phyloP scores from a whole-genome alignment of 2,888 invertebrate species.

The Drosophila fulvimacula region DNA sequence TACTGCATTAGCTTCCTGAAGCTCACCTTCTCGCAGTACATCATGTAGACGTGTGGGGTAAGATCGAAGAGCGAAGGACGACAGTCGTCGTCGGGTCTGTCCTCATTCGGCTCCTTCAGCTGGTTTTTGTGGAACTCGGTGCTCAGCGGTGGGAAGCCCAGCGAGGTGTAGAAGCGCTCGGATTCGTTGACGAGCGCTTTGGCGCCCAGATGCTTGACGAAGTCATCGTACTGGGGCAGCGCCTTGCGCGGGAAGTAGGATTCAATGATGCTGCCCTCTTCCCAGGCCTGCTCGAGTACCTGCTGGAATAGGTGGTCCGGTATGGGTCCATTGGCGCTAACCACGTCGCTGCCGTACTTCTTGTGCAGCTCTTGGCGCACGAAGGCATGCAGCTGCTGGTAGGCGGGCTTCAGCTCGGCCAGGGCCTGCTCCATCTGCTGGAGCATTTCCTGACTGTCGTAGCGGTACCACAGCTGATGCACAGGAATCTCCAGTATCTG shows the following conservation, averaged over 20 bases:
- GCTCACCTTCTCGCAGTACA: slow-evolving; percentile 83
- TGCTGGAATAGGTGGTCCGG: slow-evolving; percentile 90
- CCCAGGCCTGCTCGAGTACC: slow-evolving; percentile 83
- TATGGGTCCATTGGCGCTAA: slow-evolving; percentile 89
- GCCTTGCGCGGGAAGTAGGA: slow-evolving; percentile 74
- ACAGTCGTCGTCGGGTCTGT: slow-evolving; percentile 78
- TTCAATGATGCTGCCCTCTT: slow-evolving; percentile 80
- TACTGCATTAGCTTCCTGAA: slow-evolving; percentile 83
- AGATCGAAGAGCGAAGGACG: slow-evolving; percentile 82
- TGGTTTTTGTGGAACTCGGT: slow-evolving; percentile 73
- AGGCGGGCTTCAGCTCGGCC: slow-evolving; percentile 88
- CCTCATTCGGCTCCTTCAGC: slow-evolving; percentile 76
- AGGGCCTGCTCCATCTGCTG: slow-evolving; percentile 82
- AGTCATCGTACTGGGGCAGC: slow-evolving; percentile 80
- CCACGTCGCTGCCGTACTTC: slow-evolving; percentile 89
- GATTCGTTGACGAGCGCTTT: slow-evolving; percentile 77
- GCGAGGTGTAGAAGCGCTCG: slow-evolving; percentile 80
- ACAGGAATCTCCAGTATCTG: slow-evolving; percentile 77
- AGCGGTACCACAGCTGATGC: slow-evolving; percentile 78
- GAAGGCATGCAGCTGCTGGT: slow-evolving; percentile 92
- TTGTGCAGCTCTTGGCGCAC: slow-evolving; percentile 89
- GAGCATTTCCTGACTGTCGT: slow-evolving; percentile 77
- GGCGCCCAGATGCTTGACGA: slow-evolving; percentile 73
- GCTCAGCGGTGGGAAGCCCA: slow-evolving; percentile 77
- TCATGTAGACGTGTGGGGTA: slow-evolving; percentile 81